A percentile compares a stretch with the other conserved stretches of the same genome.
phyloP scores from a whole-genome alignment of 1,140 invertebrate genomes.

The Hormaphis cornu region DNA sequence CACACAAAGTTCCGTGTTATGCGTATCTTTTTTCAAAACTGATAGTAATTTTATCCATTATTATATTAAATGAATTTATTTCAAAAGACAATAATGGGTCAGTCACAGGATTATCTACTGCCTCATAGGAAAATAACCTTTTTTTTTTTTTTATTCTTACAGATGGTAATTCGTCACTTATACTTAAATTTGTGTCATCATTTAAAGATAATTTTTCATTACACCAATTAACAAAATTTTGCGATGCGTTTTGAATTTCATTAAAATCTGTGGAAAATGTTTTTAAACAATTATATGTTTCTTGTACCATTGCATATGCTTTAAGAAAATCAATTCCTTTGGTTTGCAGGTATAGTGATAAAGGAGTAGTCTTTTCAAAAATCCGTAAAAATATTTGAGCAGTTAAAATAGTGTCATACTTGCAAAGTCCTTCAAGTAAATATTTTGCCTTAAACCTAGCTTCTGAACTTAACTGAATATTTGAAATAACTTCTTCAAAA shows the following conservation, averaged over 20 bases:
- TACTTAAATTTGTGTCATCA: background rate
- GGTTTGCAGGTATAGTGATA: slow-evolving; percentile 14
- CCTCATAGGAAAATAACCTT: background rate
- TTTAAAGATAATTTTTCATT: background rate
- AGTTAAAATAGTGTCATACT: slow-evolving; percentile 12
- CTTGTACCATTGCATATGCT: background rate
- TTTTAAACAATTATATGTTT: background rate
- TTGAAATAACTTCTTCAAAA: background rate
- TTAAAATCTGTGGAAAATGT: background rate
- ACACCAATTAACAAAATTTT: background rate
- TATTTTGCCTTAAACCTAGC: background rate
- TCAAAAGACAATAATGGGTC: background rate
- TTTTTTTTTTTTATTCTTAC: background rate
- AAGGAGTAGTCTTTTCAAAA: background rate
- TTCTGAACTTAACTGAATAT: background rate
- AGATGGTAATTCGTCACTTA: background rate
- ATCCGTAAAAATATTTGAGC: slow-evolving; percentile 22
- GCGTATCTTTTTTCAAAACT: background rate
- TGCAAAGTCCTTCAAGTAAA: background rate
- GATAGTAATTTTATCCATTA: background rate
- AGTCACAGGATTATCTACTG: background rate
- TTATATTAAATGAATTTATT: background rate
- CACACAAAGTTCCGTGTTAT: background rate
- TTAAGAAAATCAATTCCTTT: slow-evolving; percentile 3
- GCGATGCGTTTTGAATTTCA: background rate